phyloP scores from a whole-genome alignment of 2,113 vertebrate species.

The Sturnus vulgaris region DNA sequence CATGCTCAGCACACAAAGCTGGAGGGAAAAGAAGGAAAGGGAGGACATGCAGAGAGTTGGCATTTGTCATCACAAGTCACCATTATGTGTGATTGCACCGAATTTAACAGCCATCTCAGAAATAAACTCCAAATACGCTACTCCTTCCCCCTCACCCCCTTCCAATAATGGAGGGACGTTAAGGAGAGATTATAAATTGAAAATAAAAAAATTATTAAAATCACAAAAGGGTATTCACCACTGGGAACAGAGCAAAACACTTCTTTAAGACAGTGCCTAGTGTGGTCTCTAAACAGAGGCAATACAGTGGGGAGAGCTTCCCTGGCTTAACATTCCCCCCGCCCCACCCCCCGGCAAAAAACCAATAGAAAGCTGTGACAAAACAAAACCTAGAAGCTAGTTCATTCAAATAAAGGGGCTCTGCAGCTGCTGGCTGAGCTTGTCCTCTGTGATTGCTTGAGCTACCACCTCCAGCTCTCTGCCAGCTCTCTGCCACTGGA shows the following conservation, averaged over 20 bases:
- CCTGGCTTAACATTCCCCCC: accelerated
- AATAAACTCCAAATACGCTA: background rate
- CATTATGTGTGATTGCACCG: background rate
- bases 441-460: background rate
- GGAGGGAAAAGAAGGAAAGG: background rate
- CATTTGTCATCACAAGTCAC: background rate
- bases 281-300: background rate
- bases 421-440: background rate
- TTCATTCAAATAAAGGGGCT: background rate
- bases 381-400: background rate
- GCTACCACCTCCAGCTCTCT: background rate
- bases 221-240: background rate
- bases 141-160: accelerated
- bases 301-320: background rate
- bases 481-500: accelerated
- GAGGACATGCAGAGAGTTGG: background rate
- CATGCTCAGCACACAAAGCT: background rate
- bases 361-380: background rate
- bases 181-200: background rate
- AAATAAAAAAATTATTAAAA: background rate
- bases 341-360: background rate
- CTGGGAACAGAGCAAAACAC: background rate
- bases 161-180: background rate
- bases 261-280: background rate
- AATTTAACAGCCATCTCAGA: background rate